Evolutionary conservation across 2,797 vertebrate species (phyloP), one percentile per base, ranked within the genome.

Genomic region (Clamator glandarius): DNA sequence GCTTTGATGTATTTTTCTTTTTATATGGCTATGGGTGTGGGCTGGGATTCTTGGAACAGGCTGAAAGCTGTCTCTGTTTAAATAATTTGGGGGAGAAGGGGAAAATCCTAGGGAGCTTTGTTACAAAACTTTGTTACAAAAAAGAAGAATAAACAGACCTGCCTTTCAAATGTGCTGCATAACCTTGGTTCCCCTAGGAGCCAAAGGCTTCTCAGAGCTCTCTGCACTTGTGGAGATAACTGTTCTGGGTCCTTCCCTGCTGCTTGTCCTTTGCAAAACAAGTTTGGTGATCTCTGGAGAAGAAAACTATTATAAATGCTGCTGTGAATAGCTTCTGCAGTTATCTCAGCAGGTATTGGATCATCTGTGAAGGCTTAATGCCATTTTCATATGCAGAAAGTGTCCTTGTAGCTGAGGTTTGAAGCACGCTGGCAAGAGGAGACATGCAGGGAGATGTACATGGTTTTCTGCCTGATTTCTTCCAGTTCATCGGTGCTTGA

Each of bases 21-120:
- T 95, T 90, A 36, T 46, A 61, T 11, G 85, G 39, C 36, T 39
- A 77, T 51, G 91, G 93, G 92, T 93, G 92, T 90, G 92, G 82
- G 78, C 82, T 92, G 82, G 87, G 85, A 82, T 96, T 96, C 87
- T 96, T 96, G 95, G 93, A 96, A 84, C 70, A 54, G 59, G 35
- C 92, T 96, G 85, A 95, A 96, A 96, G 89, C 85, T 73, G 72
- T 64, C 80, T 94, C 92, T 96, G 94, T 96, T 96, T 85, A 92
- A 96, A 89, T 72, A 86, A 86, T 90, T 84, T 81, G 59, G 81
- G 93, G 90, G 86, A 91, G 85, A 87, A 89, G 77, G 88, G 89
- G 84, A 62, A 87, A 84, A 86, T 88, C 90, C 83, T 90, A 52
- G 59, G 92, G 89, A 94, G 87, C 74, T 93, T 74, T 88, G 59